Base-by-base conservation (phyloP, 2,113 vertebrate species). In the Ptilonorhynchus violaceus region DNA sequence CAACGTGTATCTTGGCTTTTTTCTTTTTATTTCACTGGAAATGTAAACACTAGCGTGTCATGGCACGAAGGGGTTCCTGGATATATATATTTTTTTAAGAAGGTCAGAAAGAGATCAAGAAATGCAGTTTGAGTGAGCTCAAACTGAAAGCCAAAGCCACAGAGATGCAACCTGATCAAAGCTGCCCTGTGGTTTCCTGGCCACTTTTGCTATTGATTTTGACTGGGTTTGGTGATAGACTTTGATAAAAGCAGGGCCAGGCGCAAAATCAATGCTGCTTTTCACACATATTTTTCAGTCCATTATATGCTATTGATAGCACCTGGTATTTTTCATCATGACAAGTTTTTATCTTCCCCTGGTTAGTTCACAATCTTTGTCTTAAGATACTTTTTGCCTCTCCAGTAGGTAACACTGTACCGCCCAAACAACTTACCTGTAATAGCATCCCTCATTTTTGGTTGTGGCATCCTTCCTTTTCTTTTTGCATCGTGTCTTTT, bases 191-290 rank as follows among this genome's bases (percentile, higher is more conserved):
- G 85, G 83, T 86, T 84, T 94, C 49, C 30, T 64, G 84, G 41
- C 7, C 19, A 37, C 68, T 91, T 93, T 60, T 95, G 47, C n/a
- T 84, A 90, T 95, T 70, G 87, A 96, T 95, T 96, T 92, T 74
- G 59, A 47, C 86, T 58, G 41, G 7, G 11, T 74, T 94, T 91
- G 72, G 31, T 77, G 83, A 63, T 28, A 20, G 68, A 59, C 55
- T 79, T 68, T 3, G n/a, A 53, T 62, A 85, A 93, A 90, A 92
- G 88, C 7, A 0, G 33, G 21, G 20, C 47, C 60, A 56, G 49
- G 30, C 77, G 72, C 28, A 68, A 86, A 85, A 96, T 89, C 88
- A 58, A 85, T 96, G 44, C 11, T 64, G 44, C 66, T 95, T 85
- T 84, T 84, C 47, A 59, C 79, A 23, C 24, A 7, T 63, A 30